Evolutionary conservation across 2,888 invertebrate genomes (phyloP).

Genomic region (Chymomyza procnemis): DNA sequence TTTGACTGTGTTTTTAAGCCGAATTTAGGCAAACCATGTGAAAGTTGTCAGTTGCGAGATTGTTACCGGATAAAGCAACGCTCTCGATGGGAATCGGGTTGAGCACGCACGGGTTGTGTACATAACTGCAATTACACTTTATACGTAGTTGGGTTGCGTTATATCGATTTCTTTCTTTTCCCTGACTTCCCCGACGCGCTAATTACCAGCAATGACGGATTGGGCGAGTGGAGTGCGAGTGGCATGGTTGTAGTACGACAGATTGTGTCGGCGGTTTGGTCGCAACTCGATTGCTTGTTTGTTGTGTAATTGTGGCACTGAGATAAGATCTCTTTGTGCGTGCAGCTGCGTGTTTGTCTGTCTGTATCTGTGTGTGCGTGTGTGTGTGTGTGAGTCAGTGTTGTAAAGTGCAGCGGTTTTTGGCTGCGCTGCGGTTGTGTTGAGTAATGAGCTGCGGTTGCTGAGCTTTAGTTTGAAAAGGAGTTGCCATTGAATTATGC

Average conservation of each 20-base stretch:
- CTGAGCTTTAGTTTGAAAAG: neutral
- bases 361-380: neutral
- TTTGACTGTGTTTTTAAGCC: conserved; percentile 22
- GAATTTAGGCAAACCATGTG: conserved; percentile 39
- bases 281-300: conserved; percentile 3
- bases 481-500: neutral
- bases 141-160: conserved; percentile 3
- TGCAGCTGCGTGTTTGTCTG: conserved; percentile 1
- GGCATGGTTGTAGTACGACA: neutral
- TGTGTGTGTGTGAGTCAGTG: neutral
- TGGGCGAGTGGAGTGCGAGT: neutral
- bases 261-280: conserved; percentile 4
- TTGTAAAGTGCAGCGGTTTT: conserved; percentile 10
- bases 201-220: conserved; percentile 38
- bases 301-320: conserved; percentile 39
- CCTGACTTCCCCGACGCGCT: conserved; percentile 37
- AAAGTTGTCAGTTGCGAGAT: conserved; percentile 54
- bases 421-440: conserved; percentile 3
- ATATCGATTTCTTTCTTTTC: conserved; percentile 52
- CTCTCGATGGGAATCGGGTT: conserved; percentile 48
- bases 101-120: conserved; percentile 29
- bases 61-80: conserved; percentile 35
- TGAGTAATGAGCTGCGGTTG: conserved; percentile 11
- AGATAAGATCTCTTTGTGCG: conserved; percentile 34
- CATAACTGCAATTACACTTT: conserved; percentile 11